Base-by-base conservation (phyloP, 2,888 invertebrate genomes). In the Phania funesta region DNA sequence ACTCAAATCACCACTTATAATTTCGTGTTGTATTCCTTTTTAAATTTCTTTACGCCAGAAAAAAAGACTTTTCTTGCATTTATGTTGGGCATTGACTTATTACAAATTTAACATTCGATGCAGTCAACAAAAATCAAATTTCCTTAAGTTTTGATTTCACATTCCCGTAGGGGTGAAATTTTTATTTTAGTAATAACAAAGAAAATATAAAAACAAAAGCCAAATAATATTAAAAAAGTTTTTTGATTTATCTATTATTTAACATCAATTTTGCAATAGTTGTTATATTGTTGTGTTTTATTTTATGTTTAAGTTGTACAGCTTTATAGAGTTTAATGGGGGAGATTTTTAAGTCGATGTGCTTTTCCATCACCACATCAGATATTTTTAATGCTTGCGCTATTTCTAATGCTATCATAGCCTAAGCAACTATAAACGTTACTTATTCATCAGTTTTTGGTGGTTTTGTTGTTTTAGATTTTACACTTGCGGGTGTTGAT, bases 151-250 rank as follows among this genome's bases (percentile, higher is more conserved):
- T 83, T 79, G 84, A 83, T 84, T 84, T 83, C 65, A 83, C 73
- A 79, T 84, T 81, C 64, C 80, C 83, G 68, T 74, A 79, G 84
- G 84, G 79, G 84, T 83, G 84, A 84, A 84, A 84, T 81, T 84
- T 83, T 81, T 58, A 26, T 77, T 60, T 76, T 76, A 73, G 44
- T 60, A 65, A 81, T 68, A 70, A 64, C 54, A 76, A 67, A 44
- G 32, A 58, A 75, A 74, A 62, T 60, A 50, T 52, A 29, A 50
- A 58, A 35, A 41, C n/a, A 29, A 24, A 48, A 20, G 13, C 41
- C 46, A 67, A 18, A 67, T 6, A 84, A 80, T 78, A 80, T 84
- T 75, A 70, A 74, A 67, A 76, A 84, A 83, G 78, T 84, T 83
- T 78, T 78, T 73, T 84, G 83, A 84, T 83, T 83, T 81, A 84